Evolutionary conservation across 2,888 invertebrate species (phyloP).

Genomic region (Strigamia crassipes): DNA sequence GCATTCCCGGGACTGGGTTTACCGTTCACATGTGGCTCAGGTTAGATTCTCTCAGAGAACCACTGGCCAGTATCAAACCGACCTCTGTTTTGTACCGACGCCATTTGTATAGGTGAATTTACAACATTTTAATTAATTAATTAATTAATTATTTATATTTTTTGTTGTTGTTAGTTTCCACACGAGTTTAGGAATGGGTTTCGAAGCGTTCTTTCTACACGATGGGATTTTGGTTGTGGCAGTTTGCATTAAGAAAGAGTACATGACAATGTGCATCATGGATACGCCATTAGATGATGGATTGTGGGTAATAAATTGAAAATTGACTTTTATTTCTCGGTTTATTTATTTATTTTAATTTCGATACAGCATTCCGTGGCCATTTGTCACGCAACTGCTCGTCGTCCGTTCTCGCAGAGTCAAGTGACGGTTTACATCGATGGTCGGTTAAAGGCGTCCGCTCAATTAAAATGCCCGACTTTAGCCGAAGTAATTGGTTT

Average conservation of each 20-base stretch:
- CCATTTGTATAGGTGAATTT: constrained; percentile 62
- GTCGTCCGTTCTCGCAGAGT: constrained; percentile 66
- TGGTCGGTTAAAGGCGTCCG: constrained; percentile 64
- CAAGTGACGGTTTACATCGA: constrained; percentile 67
- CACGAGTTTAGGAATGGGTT: constrained; percentile 64
- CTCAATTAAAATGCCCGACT: constrained; percentile 65
- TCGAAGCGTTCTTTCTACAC: constrained; percentile 66
- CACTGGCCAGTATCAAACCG: not conserved
- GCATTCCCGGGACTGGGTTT: constrained; percentile 68
- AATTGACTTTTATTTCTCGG: no score
- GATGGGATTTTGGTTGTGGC: constrained; percentile 65
- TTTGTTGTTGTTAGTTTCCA: constrained; percentile 59
- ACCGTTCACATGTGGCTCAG: constrained; percentile 66
- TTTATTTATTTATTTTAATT: no score
- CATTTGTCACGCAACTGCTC: constrained; percentile 60
- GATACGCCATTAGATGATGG: constrained; percentile 60
- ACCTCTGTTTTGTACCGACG: constrained; percentile 57
- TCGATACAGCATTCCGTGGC: constrained; percentile 64
- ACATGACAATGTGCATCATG: constrained; percentile 63
- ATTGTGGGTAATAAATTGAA: constrained; percentile 63
- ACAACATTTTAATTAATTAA: not conserved
- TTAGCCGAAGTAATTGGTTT: constrained; percentile 62
- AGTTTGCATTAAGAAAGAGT: constrained; percentile 65
- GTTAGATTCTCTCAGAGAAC: constrained; percentile 59
- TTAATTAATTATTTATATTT: no score